A percentile compares a stretch with the other conserved stretches of the same genome.
Conservation (phyloP, 2,797 vertebrate species). For the Telmatherina bonti region DNA sequence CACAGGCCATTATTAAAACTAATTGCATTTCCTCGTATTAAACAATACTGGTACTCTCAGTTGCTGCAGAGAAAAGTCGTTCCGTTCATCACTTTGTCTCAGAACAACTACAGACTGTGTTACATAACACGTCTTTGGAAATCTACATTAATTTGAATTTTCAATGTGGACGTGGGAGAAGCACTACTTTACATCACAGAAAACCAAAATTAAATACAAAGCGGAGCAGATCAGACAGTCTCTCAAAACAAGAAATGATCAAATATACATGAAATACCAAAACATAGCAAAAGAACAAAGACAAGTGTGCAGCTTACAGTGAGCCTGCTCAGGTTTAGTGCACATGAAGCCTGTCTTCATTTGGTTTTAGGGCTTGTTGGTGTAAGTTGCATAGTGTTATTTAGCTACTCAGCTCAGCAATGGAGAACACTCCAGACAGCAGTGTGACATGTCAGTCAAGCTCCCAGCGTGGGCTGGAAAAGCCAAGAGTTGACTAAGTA, state of each 20-base stretch:
- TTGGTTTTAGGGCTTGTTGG: neutral
- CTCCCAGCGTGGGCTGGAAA: slow-evolving; percentile 28
- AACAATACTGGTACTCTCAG: neutral
- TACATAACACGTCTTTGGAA: neutral
- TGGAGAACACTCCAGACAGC: slow-evolving; percentile 27
- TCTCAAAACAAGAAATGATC: neutral
- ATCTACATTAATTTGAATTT: neutral
- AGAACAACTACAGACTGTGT: neutral
- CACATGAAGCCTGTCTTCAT: neutral
- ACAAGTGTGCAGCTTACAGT: neutral
- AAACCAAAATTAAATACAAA: neutral
- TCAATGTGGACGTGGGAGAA: neutral
- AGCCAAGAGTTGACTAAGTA: slow-evolving; percentile 22
- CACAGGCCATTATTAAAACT: neutral
- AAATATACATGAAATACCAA: neutral
- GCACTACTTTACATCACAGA: neutral
- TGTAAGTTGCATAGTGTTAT: neutral
- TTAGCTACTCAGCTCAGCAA: slow-evolving; percentile 6
- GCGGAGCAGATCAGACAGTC: neutral
- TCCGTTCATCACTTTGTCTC: neutral
- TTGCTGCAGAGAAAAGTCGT: neutral
- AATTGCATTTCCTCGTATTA: neutral
- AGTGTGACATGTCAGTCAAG: slow-evolving; percentile 37
- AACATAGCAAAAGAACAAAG: neutral
- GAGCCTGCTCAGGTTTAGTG: neutral